Evolutionary conservation across 2,888 invertebrate species (phyloP).

Genomic region (Hipparchia semele): DNA sequence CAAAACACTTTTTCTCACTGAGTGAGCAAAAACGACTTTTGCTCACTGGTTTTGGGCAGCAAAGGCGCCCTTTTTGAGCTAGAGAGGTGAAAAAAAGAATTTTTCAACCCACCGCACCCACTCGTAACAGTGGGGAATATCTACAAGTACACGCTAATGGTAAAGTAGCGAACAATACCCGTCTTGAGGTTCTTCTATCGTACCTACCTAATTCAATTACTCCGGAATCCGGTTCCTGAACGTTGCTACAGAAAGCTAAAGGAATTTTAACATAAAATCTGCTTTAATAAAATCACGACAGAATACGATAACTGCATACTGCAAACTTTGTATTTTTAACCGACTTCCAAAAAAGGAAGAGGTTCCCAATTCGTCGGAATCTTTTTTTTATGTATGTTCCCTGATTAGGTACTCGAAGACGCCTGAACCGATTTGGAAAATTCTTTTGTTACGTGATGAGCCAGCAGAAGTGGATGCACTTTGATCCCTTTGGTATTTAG

Average conservation of each 20-base stretch:
- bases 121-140: constrained; percentile 2
- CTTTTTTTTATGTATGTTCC: too few relatives aligned
- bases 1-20: too few relatives aligned
- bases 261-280: constrained; percentile 10
- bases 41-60: too few relatives aligned
- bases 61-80: too few relatives aligned
- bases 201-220: constrained; percentile 24
- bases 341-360: too few relatives aligned
- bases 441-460: constrained; percentile 1
- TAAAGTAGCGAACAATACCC: constrained; percentile 11
- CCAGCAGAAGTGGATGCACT: constrained; percentile 11
- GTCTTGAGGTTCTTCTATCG: constrained; percentile 17
- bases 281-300: neutral
- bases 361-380: too few relatives aligned
- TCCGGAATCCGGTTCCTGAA: neutral
- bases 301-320: too few relatives aligned
- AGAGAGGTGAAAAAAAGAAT: too few relatives aligned
- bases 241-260: constrained; percentile 15
- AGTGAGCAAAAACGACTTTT: too few relatives aligned
- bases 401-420: too few relatives aligned
- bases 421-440: too few relatives aligned
- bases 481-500: neutral
- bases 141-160: constrained; percentile 20
- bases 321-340: too few relatives aligned
- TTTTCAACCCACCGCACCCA: neutral